These are phyloP conservation scores for Pterocles gutturalis DNA, from an alignment of 2,113 vertebrate species.

Conservation along the genomic window DNA sequence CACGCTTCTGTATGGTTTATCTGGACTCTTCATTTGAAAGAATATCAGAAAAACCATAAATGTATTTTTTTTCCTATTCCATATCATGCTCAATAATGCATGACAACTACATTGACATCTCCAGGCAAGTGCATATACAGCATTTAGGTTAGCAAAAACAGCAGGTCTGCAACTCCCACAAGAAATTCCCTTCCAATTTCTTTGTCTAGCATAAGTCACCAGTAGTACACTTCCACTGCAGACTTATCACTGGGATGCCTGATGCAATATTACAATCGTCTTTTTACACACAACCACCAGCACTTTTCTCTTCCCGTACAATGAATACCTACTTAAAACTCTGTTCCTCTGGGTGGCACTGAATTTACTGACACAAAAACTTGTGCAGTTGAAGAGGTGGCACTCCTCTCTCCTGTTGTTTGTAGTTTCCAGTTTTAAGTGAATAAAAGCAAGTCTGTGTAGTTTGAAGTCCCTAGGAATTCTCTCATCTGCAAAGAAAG, in stretches of 20 bases:
- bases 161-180: not conserved
- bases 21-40: not conserved
- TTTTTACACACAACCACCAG: not conserved
- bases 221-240: not conserved
- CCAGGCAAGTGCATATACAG: not conserved
- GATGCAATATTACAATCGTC: not conserved
- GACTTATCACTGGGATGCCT: not conserved
- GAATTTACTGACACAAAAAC: not conserved
- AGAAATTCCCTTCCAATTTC: not conserved
- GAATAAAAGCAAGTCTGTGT: not conserved
- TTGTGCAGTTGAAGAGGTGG: not conserved
- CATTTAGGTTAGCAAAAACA: not conserved
- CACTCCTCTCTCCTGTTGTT: not conserved
- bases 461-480: constrained; percentile 18
- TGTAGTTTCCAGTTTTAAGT: not conserved
- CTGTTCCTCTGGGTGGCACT: not conserved
- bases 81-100: not conserved
- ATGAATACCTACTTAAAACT: not conserved
- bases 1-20: not conserved
- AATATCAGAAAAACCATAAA: not conserved
- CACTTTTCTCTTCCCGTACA: not conserved
- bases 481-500: not conserved
- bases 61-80: not conserved
- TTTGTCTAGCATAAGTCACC: not conserved
- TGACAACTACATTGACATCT: not conserved